Conservation (phyloP, 2,113 vertebrate species). For the human region GRCh38 chr12:57780001-57780500, state of each 20-base stretch:
- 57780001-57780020: conserved; percentile 50
- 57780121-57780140: conserved; percentile 18
- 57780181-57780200: not conserved
- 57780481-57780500: conserved; percentile 84
- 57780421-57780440: conserved; percentile 89
- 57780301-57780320: conserved; percentile 85
- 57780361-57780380: conserved; percentile 88
- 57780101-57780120: not conserved
- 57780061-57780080: conserved; percentile 65
- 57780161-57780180: not conserved
- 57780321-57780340: conserved; percentile 79
- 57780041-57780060: conserved; percentile 65
- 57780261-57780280: conserved; percentile 91
- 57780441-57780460: conserved; percentile 86
- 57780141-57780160: conserved; percentile 1
- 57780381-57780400: conserved; percentile 88
- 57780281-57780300: conserved; percentile 88
- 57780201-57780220: conserved; percentile 8
- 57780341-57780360: conserved; percentile 85
- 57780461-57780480: conserved; percentile 86
- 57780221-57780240: conserved; percentile 68
- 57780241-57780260: conserved; percentile 83
- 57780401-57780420: conserved; percentile 91
- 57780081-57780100: conserved; percentile 23
- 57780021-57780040: conserved; percentile 64